Evolutionary conservation across 2,113 vertebrate genomes (phyloP).

Genomic region (Struthio camelus): DNA sequence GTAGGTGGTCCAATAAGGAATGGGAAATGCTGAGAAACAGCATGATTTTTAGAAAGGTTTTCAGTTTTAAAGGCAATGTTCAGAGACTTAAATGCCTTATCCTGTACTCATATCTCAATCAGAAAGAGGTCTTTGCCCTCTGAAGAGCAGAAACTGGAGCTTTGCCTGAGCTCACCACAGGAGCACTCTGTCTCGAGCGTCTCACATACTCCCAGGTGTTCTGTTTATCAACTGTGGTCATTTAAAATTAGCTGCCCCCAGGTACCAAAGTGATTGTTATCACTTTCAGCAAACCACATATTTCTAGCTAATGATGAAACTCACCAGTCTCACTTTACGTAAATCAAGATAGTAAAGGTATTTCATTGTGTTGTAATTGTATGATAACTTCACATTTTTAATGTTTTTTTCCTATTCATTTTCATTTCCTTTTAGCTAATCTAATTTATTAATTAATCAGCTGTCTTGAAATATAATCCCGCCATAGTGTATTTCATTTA

Average conservation of each 20-base stretch:
- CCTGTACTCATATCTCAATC: background rate
- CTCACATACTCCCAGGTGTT: background rate
- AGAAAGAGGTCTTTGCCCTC: background rate
- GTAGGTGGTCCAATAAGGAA: background rate
- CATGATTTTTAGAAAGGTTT: background rate
- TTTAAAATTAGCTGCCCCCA: background rate
- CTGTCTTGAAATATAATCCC: conserved; percentile 46
- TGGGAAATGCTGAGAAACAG: background rate
- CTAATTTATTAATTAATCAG: conserved; percentile 66
- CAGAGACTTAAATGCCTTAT: background rate
- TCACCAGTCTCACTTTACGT: background rate
- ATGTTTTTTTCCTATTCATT: conserved; percentile 5
- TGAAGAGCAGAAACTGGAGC: background rate
- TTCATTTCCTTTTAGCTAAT: conserved; percentile 23
- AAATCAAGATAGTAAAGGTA: conserved; percentile 10
- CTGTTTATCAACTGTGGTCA: background rate
- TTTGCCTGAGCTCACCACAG: background rate
- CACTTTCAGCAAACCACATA: background rate
- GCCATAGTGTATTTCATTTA: conserved; percentile 35
- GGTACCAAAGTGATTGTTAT: background rate
- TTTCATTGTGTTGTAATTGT: conserved; percentile 40
- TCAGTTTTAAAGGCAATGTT: background rate
- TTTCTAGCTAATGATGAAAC: conserved; percentile 19
- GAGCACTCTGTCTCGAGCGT: background rate
- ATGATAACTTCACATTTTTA: conserved; percentile 9